Evolutionary conservation across 2,888 invertebrate genomes (phyloP), one percentile per base, ranked within the genome.

Genomic region (Apocheima hispidaria): DNA sequence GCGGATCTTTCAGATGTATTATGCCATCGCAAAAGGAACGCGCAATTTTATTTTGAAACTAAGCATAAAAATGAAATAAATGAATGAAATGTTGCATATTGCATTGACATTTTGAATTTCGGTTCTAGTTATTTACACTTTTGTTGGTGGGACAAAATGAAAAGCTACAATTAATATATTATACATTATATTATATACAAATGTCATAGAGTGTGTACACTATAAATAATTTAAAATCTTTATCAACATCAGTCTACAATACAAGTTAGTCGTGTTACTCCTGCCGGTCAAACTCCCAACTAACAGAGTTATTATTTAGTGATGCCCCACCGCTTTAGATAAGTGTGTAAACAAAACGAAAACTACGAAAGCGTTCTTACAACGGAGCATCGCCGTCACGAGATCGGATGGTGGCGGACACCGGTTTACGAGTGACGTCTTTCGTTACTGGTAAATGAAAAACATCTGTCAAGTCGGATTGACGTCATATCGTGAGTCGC

Each of bases 111-210:
- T 41, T 30, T 38, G 26, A 71, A 78, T 73, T 72, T 71, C 71
- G 71, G 71, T 65, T 63, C 58, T 70, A 69, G 65, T 71, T 75
- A 72, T 80, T 74, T 78, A 72, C 76, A 75, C 68, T 63, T 79
- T 79, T 79, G 80, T 82, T 78, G 88, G 89, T 88, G 89, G 88
- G 87, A 88, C 87, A 83, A 84, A 84, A 83, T 81, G 76, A 84
- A 86, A 87, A 81, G 76, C 81, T 84, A 83, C 73, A 60, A 43
- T 46, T 53, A 59, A 54, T 50, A 61, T 56, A 56, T 48, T 83
- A 80, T 84, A 86, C 75, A 79, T 70, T 71, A 67, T 64, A 74
- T 73, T 74, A 43, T 61, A 60, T 55, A 56, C 78, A 78, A 77
- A 82, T 53, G 78, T 81, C 80, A 80, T 73, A 74, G 75, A 72